Evolutionary conservation across 2,888 invertebrate genomes (phyloP).

Genomic region (Halictus quadricinctus): DNA sequence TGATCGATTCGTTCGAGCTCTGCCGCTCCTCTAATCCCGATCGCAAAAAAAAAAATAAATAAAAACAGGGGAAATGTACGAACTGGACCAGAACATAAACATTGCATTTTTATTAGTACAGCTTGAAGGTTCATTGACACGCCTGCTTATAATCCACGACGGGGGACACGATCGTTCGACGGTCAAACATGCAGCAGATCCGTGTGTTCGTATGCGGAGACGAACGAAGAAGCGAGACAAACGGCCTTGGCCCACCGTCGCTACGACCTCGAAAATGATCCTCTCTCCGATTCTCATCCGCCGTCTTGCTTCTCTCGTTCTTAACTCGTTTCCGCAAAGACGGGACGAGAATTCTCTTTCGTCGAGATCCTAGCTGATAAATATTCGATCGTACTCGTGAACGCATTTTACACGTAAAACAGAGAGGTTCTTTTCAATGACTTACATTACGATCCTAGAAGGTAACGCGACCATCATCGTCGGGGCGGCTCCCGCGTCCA

Average conservation of each 20-base stretch:
- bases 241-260: not conserved
- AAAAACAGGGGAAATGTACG: slow-evolving; percentile 70
- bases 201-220: slow-evolving; percentile 30
- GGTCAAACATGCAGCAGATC: slow-evolving; percentile 40
- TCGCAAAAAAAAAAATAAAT: not conserved
- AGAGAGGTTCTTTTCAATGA: slow-evolving; percentile 43
- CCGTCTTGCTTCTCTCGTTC: not conserved
- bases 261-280: not conserved
- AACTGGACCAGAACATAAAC: slow-evolving; percentile 75
- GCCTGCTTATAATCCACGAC: slow-evolving; percentile 61
- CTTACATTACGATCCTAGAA: slow-evolving; percentile 57
- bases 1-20: not conserved
- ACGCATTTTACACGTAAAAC: slow-evolving; percentile 43
- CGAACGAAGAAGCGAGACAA: slow-evolving; percentile 50
- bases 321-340: not conserved
- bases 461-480: slow-evolving; percentile 45
- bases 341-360: not conserved
- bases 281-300: not conserved
- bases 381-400: slow-evolving; percentile 49
- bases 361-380: slow-evolving; percentile 33
- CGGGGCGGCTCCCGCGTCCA: not conserved
- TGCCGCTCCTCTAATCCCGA: not conserved
- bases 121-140: slow-evolving; percentile 65
- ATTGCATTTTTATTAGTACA: slow-evolving; percentile 78
- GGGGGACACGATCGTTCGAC: slow-evolving; percentile 33